These are phyloP conservation scores for Elymnias hypermnestra DNA, from an alignment of 1,140 invertebrate species.

Conservation along the genomic window DNA sequence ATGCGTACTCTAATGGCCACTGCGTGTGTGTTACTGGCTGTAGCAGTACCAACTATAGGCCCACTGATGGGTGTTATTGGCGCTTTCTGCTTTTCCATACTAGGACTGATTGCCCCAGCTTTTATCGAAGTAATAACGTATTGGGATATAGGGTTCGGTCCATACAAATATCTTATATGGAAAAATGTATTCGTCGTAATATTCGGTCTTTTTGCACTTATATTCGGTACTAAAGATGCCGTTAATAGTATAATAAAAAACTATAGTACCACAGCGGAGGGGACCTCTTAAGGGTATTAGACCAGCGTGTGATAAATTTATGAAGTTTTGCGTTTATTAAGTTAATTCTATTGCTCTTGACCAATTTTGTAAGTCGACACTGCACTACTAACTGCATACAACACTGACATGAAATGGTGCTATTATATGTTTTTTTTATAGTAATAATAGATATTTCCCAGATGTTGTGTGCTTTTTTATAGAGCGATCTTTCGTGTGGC, in stretches of 20 bases:
- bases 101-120: slow-evolving; percentile 94
- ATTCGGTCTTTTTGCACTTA: slow-evolving; percentile 85
- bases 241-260: slow-evolving; percentile 79
- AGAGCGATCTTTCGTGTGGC: slow-evolving; percentile 3
- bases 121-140: slow-evolving; percentile 89
- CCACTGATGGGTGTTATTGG: slow-evolving; percentile 96
- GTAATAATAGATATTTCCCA: slow-evolving; percentile 11
- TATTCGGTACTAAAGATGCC: slow-evolving; percentile 88
- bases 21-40: slow-evolving; percentile 86
- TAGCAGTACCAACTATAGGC: slow-evolving; percentile 91
- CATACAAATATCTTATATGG: slow-evolving; percentile 82
- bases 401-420: slow-evolving; percentile 18
- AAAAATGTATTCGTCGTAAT: slow-evolving; percentile 86
- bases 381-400: too few relatives aligned
- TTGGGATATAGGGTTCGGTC: slow-evolving; percentile 86
- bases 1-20: slow-evolving; percentile 82
- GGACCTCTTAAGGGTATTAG: too few relatives aligned
- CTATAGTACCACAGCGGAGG: too few relatives aligned
- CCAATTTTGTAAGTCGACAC: slow-evolving; percentile 10
- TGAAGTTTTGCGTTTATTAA: slow-evolving; percentile 12
- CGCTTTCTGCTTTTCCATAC: slow-evolving; percentile 94
- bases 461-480: slow-evolving; percentile 1
- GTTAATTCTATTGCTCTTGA: slow-evolving; percentile 16
- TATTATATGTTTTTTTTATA: slow-evolving; percentile 15
- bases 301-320: slow-evolving; percentile 14